Evolutionary conservation across 2,888 invertebrate species (phyloP).

Genomic region (Cataglyphis albicans): DNA sequence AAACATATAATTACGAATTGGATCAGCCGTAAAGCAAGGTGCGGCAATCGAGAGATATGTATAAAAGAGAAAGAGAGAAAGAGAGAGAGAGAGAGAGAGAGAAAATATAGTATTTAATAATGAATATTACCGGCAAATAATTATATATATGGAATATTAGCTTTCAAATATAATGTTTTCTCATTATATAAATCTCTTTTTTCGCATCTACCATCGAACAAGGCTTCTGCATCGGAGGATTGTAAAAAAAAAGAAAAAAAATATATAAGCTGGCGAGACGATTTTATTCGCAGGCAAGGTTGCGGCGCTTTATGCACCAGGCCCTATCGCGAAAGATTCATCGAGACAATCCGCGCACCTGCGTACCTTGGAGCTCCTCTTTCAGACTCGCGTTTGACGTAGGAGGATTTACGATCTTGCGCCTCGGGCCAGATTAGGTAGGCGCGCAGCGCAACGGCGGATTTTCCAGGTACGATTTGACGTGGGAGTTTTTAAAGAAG

Average conservation of each 20-base stretch:
- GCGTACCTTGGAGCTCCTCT: conserved; percentile 65
- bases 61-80: neutral
- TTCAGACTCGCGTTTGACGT: conserved; percentile 71
- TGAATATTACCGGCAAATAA: conserved; percentile 30
- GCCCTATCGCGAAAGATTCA: conserved; percentile 75
- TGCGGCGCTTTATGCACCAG: conserved; percentile 66
- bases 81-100: neutral
- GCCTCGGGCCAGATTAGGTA: conserved; percentile 72
- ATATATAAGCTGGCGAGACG: conserved; percentile 32
- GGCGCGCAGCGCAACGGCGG: conserved; percentile 57
- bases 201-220: neutral
- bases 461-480: conserved; percentile 58
- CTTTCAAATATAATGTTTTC: neutral
- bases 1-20: conserved; percentile 50
- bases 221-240: neutral
- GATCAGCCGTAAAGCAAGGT: conserved; percentile 14
- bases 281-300: conserved; percentile 69
- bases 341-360: conserved; percentile 74
- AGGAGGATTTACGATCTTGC: conserved; percentile 75
- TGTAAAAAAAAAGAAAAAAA: conserved; percentile 47
- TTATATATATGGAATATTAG: neutral
- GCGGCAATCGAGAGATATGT: conserved; percentile 15
- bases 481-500: conserved; percentile 67
- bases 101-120: conserved; percentile 19
- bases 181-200: conserved; percentile 2